Percentiles rank a stretch among this genome's conserved stretches.
phyloP scores from a whole-genome alignment of 2,797 vertebrate species.

The Argentina silus region DNA sequence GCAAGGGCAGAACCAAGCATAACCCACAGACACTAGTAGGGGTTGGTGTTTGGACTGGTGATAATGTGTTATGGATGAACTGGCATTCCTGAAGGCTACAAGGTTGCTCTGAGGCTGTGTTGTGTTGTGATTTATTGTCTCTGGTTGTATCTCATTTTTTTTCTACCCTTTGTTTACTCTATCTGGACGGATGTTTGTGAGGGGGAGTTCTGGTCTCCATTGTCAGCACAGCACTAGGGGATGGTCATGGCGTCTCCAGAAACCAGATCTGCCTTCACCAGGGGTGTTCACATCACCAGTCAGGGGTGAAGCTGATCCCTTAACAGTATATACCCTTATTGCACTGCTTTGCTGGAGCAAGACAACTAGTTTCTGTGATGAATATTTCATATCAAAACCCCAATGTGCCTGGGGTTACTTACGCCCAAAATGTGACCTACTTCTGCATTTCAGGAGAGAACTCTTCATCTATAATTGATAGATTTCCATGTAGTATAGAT shows the following conservation, averaged over 20 bases:
- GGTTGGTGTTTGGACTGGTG: neutral
- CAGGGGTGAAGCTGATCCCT: conserved; percentile 10
- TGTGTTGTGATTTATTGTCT: conserved; percentile 21
- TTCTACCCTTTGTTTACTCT: conserved; percentile 29
- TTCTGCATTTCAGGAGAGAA: conserved; percentile 56
- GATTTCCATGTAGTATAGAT: conserved; percentile 54
- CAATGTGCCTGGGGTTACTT: neutral
- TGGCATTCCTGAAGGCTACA: no score
- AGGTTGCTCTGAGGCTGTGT: neutral
- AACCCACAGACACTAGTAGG: neutral
- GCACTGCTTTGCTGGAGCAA: neutral
- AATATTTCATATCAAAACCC: neutral
- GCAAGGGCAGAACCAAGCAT: conserved; percentile 4
- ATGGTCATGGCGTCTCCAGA: neutral
- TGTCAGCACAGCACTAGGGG: conserved; percentile 1
- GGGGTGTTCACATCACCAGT: neutral
- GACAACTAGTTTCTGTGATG: neutral
- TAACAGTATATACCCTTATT: neutral
- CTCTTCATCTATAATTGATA: conserved; percentile 69
- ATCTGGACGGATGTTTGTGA: conserved; percentile 42
- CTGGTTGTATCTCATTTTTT: neutral
- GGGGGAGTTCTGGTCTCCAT: conserved; percentile 6
- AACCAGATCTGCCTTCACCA: neutral
- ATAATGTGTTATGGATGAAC: neutral
- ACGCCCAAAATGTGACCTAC: conserved; percentile 64